Evolutionary conservation across 2,888 invertebrate genomes (phyloP), one percentile per base, ranked within the genome.

Genomic region (Brenthis ino): DNA sequence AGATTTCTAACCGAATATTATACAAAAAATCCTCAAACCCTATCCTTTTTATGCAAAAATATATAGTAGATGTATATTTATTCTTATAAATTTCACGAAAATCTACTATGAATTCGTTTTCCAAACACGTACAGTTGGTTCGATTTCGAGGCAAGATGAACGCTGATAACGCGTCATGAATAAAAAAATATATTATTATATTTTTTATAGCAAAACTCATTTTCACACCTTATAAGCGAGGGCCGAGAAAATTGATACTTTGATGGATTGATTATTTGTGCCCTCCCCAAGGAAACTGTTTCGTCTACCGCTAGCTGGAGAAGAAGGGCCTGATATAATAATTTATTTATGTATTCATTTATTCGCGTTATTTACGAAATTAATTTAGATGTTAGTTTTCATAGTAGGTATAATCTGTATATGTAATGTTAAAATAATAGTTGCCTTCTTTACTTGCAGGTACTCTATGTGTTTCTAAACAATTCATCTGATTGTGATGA

Each of bases 111-210:
- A 77, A 81, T 84, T 81, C 68, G 75, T 64, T 83, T 86, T 83
- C 89, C 48, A 72, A 68, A 77, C 89, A 88, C 89, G 88, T 86
- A 76, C 75, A 67, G 66, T 64, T 75, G 74, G 79, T 84, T 85
- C 81, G 84, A 84, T 85, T 84, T 82, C 79, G 78, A 78, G 76
- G 79, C 74, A 80, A 82, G 76, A 73, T 65, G 75, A 77, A 78
- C 75, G 77, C 71, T 71, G 73, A 79, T 79, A 79, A 79, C 85
- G 83, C 77, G 82, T 77, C 76, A 79, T 80, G 87, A 86, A 87
- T 87, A 83, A 83, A 83, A 82, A 76, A 77, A 77, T 76, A 74
- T 75, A 78, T 77, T 77, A 75, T 73, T 70, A 70, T 43, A 43
- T 75, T 74, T 75, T 77, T 74, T 71, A 77, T 72, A 77, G 72